These are phyloP conservation scores for Melanotaenia trifasciata DNA, from an alignment of 2,797 vertebrate genomes.

Conservation along the genomic window DNA sequence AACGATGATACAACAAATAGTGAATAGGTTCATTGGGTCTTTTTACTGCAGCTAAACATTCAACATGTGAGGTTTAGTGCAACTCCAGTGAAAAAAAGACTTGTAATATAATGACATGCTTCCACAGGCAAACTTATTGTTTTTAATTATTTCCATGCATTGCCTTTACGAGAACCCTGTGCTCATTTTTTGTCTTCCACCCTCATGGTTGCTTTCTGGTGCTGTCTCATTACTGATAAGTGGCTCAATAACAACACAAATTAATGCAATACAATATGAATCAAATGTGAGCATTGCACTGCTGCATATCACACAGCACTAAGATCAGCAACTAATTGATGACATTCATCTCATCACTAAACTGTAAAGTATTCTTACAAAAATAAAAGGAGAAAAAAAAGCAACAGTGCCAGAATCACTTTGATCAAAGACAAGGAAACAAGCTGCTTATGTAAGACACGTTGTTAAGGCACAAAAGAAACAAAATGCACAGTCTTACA, in stretches of 20 bases:
- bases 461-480: not conserved
- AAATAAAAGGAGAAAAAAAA: slow-evolving; percentile 11
- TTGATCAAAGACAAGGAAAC: slow-evolving; percentile 31
- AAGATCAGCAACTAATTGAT: slow-evolving; percentile 40
- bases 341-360: slow-evolving; percentile 30
- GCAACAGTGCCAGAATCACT: slow-evolving; percentile 7
- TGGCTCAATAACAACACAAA: slow-evolving; percentile 46
- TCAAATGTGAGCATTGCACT: slow-evolving; percentile 38
- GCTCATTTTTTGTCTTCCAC: slow-evolving; percentile 23
- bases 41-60: slow-evolving; percentile 12
- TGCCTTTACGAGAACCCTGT: slow-evolving; percentile 43
- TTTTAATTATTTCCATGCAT: slow-evolving; percentile 51
- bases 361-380: slow-evolving; percentile 14
- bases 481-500: not conserved
- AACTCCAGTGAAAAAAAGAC: slow-evolving; percentile 9
- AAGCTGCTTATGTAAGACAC: slow-evolving; percentile 8
- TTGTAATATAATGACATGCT: not conserved
- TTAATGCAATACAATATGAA: slow-evolving; percentile 43
- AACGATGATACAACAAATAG: not conserved
- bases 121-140: slow-evolving; percentile 35
- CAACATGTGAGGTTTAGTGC: slow-evolving; percentile 20
- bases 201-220: slow-evolving; percentile 33
- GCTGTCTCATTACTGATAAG: slow-evolving; percentile 58
- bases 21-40: not conserved
- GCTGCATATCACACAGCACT: slow-evolving; percentile 33